Percentiles rank a stretch among this genome's conserved stretches.
Conservation (phyloP, 2,888 invertebrate genomes). For the Aphodius granarius region DNA sequence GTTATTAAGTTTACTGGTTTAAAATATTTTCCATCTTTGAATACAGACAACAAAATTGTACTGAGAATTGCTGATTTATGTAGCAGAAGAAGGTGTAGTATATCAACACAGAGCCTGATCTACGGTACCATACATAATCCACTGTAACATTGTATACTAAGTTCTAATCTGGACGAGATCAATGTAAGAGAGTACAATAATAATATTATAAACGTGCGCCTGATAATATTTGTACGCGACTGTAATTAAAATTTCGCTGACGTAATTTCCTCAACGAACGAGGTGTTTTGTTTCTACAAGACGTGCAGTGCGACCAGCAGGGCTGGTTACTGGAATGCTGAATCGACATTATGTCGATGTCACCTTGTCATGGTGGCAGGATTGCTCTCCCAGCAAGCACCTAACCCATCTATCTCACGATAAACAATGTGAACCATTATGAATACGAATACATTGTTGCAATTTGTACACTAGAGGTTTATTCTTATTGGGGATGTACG, state of each 20-base stretch:
- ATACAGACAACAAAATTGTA: too few species aligned
- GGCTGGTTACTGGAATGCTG: slow-evolving; percentile 37
- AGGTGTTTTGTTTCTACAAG: slow-evolving; percentile 23
- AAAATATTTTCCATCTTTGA: too few species aligned
- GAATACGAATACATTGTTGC: neutral
- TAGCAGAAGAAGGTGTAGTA: too few species aligned
- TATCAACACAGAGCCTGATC: neutral
- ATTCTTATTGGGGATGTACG: too few species aligned
- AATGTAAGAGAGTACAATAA: slow-evolving; percentile 15
- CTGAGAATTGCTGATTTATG: too few species aligned
- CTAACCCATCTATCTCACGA: neutral
- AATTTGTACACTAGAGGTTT: neutral
- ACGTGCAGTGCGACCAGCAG: slow-evolving; percentile 3
- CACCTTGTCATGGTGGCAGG: slow-evolving; percentile 36
- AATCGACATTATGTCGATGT: slow-evolving; percentile 36
- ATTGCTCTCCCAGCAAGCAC: slow-evolving; percentile 24
- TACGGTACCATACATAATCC: neutral
- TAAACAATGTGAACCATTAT: neutral
- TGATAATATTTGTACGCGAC: slow-evolving; percentile 18
- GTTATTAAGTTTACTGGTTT: too few species aligned
- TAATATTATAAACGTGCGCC: slow-evolving; percentile 32
- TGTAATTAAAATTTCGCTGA: slow-evolving; percentile 41
- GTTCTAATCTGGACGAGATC: neutral
- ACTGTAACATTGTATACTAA: neutral
- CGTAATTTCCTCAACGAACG: slow-evolving; percentile 46